Base-by-base conservation (phyloP, 2,113 vertebrate genomes). In the Scomber japonicus region DNA sequence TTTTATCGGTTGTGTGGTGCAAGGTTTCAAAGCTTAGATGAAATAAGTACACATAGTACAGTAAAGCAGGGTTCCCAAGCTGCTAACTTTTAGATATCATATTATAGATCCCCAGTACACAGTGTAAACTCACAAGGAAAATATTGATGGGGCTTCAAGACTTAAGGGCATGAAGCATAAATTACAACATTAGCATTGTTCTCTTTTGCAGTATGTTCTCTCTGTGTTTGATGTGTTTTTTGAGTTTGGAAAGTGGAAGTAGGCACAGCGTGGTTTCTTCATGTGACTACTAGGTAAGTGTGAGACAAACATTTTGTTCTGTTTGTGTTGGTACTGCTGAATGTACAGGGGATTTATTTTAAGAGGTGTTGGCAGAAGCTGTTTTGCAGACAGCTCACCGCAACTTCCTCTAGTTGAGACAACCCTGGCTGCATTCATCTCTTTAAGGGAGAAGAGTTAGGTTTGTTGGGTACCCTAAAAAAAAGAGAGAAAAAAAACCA, bases 391-490 rank as follows among this genome's bases (percentile, higher is more conserved):
- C 66, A 50, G 17, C 24, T 44, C 31, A 55, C 89, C 88, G 24
- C 84, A 90, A 80, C 86, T 86, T 93, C 89, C 86, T 85, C 71
- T 49, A 21, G 19, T 49, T 63, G 13, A 66, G 66, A 78, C 48
- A 11, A 7, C 19, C 5, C 17, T 45, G 48, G 12, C 27, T 81
- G 27, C 14, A 19, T n/a, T 74, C 57, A 46, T 55, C 17, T 75
- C 53, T 72, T 21, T 83, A 72, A 80, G 74, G 76, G 19, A 56
- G 74, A 48, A 72, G 46, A 55, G 48, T 75, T 53, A 44, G 40
- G 10, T 80, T 74, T 1, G 3, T 51, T 45, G 16, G 40, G 9
- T 51, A 51, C 55, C 27, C 40, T 44, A 17, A 70, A 65, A 55
- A 40, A 65, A 21, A 54, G 24, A 27, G 24, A 27, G 24, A 57